These are phyloP conservation scores for Archocentrus centrarchus DNA, from an alignment of 2,113 vertebrate genomes.

Conservation along the genomic window DNA sequence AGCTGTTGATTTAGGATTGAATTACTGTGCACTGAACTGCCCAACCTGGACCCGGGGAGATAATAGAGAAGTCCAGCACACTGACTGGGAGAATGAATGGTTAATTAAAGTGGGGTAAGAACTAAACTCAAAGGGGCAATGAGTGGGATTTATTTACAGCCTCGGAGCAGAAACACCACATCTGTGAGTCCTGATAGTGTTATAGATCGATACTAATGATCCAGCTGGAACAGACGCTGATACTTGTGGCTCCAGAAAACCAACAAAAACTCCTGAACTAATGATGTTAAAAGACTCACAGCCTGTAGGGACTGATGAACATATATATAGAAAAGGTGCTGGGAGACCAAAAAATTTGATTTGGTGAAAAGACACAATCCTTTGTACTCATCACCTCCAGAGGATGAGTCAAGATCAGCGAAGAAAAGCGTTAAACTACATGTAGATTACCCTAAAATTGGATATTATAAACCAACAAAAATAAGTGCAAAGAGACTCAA, in stretches of 20 bases:
- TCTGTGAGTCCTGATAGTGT: not conserved
- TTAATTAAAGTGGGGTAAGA: conserved; percentile 41
- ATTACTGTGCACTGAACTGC: conserved; percentile 7
- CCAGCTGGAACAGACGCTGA: conserved; percentile 6
- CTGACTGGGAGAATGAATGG: conserved; percentile 2
- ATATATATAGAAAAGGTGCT: not conserved
- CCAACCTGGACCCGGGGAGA: conserved; percentile 22
- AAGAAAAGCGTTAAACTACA: not conserved
- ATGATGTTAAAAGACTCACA: not conserved
- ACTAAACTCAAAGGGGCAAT: conserved; percentile 18
- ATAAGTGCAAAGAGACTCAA: not conserved
- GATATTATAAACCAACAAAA: not conserved
- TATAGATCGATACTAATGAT: conserved; percentile 2
- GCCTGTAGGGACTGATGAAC: not conserved
- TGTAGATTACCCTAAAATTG: not conserved
- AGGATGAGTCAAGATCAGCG: not conserved
- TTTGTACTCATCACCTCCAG: not conserved
- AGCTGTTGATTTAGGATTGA: conserved; percentile 24
- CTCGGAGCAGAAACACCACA: conserved; percentile 1
- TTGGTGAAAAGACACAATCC: fast-evolving
- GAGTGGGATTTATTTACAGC: conserved; percentile 28
- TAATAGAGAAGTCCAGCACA: conserved; percentile 3
- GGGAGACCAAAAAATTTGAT: not conserved
- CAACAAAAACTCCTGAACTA: not conserved
- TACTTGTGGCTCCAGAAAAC: conserved; percentile 10